Conservation (phyloP, 2,797 vertebrate species). For the Pseudotriccus pelzelni region DNA sequence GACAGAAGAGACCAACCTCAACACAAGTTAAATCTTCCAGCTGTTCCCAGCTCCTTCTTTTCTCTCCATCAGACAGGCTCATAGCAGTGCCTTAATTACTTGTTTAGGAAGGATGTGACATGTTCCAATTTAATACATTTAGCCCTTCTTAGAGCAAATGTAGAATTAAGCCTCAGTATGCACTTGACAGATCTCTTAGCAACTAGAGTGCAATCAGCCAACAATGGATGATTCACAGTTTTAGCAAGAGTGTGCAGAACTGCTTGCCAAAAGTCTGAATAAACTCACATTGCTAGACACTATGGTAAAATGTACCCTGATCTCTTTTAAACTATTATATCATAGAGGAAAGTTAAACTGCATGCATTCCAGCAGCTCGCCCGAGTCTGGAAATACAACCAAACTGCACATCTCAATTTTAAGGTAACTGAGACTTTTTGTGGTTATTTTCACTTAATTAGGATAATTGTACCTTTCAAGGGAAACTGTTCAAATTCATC, state of each 20-base stretch:
- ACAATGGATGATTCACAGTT: conserved; percentile 80
- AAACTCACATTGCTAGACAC: conserved; percentile 80
- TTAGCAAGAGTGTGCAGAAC: conserved; percentile 72
- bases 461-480: conserved; percentile 23
- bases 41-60: conserved; percentile 17
- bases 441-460: conserved; percentile 60
- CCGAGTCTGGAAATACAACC: conserved; percentile 69
- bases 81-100: conserved; percentile 64
- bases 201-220: conserved; percentile 70
- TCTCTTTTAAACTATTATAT: conserved; percentile 79
- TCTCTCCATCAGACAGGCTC: conserved; percentile 44
- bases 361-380: conserved; percentile 70
- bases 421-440: conserved; percentile 9
- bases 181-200: conserved; percentile 77
- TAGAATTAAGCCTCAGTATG: conserved; percentile 73
- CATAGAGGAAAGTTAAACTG: conserved; percentile 74
- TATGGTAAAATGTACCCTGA: conserved; percentile 78
- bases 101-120: conserved; percentile 73
- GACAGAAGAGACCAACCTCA: not conserved
- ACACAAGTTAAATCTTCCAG: conserved; percentile 37
- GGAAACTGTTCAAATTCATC: not conserved
- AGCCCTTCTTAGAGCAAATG: conserved; percentile 64
- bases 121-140: conserved; percentile 70
- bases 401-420: conserved; percentile 51
- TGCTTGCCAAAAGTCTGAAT: conserved; percentile 78